Evolutionary conservation across 2,797 vertebrate species (phyloP).

Genomic region (Apogon hyalosoma): DNA sequence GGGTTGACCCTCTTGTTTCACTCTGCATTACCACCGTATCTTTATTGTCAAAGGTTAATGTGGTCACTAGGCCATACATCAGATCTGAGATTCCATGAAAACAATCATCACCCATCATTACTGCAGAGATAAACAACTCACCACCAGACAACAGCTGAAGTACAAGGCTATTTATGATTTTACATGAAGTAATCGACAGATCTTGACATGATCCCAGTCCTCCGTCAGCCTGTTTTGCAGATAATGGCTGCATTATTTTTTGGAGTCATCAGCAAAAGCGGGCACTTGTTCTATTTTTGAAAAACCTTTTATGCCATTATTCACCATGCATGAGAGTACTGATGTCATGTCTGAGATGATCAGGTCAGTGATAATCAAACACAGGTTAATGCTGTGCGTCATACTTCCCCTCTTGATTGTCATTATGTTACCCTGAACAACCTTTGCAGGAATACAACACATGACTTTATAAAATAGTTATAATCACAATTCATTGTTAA

Average conservation of each 20-base stretch:
- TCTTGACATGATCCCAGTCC: slow-evolving; percentile 66
- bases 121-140: slow-evolving; percentile 65
- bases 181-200: slow-evolving; percentile 53
- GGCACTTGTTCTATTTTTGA: slow-evolving; percentile 71
- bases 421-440: slow-evolving; percentile 48
- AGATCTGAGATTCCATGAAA: slow-evolving; percentile 59
- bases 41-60: slow-evolving; percentile 51
- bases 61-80: slow-evolving; percentile 32
- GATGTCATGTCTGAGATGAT: slow-evolving; percentile 70
- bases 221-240: slow-evolving; percentile 40
- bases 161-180: slow-evolving; percentile 59
- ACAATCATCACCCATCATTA: slow-evolving; percentile 58
- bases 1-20: slow-evolving; percentile 19
- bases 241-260: slow-evolving; percentile 73
- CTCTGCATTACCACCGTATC: slow-evolving; percentile 28
- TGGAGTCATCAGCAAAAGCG: slow-evolving; percentile 67
- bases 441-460: slow-evolving; percentile 26
- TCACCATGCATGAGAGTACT: slow-evolving; percentile 57
- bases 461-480: slow-evolving; percentile 9
- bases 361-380: slow-evolving; percentile 72
- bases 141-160: slow-evolving; percentile 39
- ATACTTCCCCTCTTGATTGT: slow-evolving; percentile 56
- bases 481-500: slow-evolving; percentile 5
- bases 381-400: slow-evolving; percentile 75
- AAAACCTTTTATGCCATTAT: slow-evolving; percentile 58